Conservation (phyloP, 92 coral and sea anemone genomes). For the Scolanthus callimorphus region DNA sequence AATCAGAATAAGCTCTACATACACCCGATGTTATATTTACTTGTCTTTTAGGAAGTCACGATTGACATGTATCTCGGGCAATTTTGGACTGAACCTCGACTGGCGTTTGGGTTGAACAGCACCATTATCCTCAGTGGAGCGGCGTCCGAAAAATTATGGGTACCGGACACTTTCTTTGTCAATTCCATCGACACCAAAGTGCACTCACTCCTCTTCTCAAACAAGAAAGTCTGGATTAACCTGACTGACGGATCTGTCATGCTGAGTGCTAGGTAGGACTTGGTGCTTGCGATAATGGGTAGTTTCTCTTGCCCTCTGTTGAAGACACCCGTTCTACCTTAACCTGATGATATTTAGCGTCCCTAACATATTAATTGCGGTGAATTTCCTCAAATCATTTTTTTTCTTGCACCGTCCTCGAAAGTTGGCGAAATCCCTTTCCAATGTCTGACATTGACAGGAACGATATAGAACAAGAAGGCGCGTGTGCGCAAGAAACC, state of each 20-base stretch:
- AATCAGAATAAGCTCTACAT: no score
- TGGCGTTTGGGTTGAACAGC: conserved; percentile 71
- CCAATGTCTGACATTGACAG: no score
- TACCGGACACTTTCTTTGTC: conserved; percentile 91
- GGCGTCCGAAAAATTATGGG: conserved; percentile 83
- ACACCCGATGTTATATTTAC: background rate
- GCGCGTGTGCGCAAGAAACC: no score
- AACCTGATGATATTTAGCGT: no score
- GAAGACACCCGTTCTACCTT: no score
- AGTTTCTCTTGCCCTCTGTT: no score
- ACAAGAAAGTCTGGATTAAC: conserved; percentile 86
- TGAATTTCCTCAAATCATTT: no score
- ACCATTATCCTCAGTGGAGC: conserved; percentile 85
- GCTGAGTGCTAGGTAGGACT: conserved; percentile 61
- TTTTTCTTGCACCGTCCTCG: no score
- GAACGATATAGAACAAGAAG: no score
- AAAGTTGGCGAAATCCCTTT: no score
- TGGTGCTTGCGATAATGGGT: no score
- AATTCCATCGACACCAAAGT: conserved; percentile 86
- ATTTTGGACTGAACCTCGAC: conserved; percentile 95
- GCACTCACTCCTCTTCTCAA: conserved; percentile 67
- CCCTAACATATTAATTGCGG: no score
- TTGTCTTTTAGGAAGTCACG: conserved; percentile 58
- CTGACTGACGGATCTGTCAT: conserved; percentile 67
- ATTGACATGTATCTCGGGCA: conserved; percentile 89